A percentile compares a stretch with the other conserved stretches of the same genome.
Evolutionary conservation across 2,888 invertebrate species (phyloP).

Genomic region (Coenonympha arcania): DNA sequence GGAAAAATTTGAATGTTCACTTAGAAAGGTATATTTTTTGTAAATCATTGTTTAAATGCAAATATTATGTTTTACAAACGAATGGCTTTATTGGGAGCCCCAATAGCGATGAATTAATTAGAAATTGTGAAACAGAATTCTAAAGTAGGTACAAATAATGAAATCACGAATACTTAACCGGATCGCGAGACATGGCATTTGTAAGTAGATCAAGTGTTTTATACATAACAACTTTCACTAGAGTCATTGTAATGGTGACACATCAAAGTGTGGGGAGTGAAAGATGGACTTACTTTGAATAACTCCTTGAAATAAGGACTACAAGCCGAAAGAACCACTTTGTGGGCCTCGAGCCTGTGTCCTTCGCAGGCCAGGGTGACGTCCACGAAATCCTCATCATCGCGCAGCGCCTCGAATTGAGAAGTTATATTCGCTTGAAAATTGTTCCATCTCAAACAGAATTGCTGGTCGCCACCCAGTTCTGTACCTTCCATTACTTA

Average conservation of each 20-base stretch:
- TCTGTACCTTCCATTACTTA: conserved; percentile 76
- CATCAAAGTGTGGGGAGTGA: conserved; percentile 74
- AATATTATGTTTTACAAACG: conserved; percentile 25
- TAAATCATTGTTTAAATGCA: conserved; percentile 13
- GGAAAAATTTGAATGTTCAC: conserved; percentile 4
- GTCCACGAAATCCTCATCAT: conserved; percentile 91
- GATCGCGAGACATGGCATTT: conserved; percentile 75
- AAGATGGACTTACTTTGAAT: conserved; percentile 82
- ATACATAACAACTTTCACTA: conserved; percentile 76
- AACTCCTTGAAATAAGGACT: conserved; percentile 91
- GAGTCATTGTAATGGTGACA: conserved; percentile 75
- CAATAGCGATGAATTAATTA: conserved; percentile 69
- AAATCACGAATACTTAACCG: conserved; percentile 75
- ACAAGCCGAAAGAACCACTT: conserved; percentile 88
- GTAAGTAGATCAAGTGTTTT: conserved; percentile 75
- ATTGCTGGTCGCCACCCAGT: conserved; percentile 84
- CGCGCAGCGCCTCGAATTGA: conserved; percentile 87
- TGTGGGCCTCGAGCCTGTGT: conserved; percentile 86
- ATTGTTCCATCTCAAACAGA: conserved; percentile 93
- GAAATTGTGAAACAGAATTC: conserved; percentile 73
- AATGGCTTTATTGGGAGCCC: conserved; percentile 31
- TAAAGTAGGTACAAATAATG: conserved; percentile 72
- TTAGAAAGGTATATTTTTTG: conserved; percentile 15
- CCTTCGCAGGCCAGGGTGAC: conserved; percentile 91
- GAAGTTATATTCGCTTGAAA: conserved; percentile 90